These are phyloP conservation scores for Azorinus chamasolen DNA, from an alignment of 2,888 invertebrate species.

Conservation along the genomic window DNA sequence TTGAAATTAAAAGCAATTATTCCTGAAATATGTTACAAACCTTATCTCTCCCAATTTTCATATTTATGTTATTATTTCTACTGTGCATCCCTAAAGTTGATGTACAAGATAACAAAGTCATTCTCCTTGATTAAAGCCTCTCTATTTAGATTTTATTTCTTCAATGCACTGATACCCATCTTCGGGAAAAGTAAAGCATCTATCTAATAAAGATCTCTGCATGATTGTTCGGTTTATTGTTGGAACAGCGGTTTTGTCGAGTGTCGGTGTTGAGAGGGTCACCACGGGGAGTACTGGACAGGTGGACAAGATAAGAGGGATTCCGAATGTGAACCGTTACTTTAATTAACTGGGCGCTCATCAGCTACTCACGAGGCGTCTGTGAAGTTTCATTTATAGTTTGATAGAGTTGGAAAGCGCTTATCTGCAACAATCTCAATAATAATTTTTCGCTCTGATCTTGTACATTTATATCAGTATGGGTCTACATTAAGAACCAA, in stretches of 20 bases:
- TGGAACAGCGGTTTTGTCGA: slow-evolving; percentile 3
- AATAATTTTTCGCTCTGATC: too few relatives aligned
- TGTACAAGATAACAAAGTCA: background rate
- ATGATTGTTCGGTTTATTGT: slow-evolving; percentile 8
- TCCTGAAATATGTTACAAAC: too few relatives aligned
- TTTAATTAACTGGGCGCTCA: slow-evolving; percentile 9
- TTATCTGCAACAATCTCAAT: too few relatives aligned
- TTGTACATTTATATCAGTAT: too few relatives aligned
- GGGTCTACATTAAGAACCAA: too few relatives aligned
- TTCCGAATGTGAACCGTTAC: slow-evolving; percentile 25
- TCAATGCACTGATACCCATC: background rate
- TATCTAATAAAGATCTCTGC: slow-evolving; percentile 8
- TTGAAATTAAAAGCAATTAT: too few relatives aligned
- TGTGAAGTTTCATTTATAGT: slow-evolving; percentile 4
- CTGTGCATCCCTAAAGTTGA: too few relatives aligned
- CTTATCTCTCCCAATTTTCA: too few relatives aligned
- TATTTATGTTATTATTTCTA: too few relatives aligned
- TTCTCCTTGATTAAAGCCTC: background rate
- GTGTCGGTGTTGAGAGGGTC: slow-evolving; percentile 12
- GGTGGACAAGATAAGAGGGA: slow-evolving; percentile 50
- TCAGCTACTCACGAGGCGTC: slow-evolving; percentile 8
- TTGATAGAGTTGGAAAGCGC: too few relatives aligned
- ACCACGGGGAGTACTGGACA: slow-evolving; percentile 39
- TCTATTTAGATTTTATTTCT: slow-evolving; percentile 5
- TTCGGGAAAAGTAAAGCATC: slow-evolving; percentile 6